Evolutionary conservation across 2,888 invertebrate species (phyloP).

Genomic region (Mesochorus sp.): DNA sequence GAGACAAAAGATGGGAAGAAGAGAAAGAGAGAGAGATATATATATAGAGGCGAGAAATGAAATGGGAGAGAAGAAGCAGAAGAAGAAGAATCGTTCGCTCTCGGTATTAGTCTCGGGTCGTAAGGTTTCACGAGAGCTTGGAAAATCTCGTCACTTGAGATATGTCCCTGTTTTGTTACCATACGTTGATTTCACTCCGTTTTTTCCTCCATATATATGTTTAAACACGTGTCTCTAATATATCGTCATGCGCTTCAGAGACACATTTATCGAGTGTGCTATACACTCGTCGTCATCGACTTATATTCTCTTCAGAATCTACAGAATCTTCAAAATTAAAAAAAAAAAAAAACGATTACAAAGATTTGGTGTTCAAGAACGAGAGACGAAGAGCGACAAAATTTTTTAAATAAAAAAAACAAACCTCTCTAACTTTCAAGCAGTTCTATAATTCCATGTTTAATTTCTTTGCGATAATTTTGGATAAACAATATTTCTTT

Average conservation of each 20-base stretch:
- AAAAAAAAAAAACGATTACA: too few species aligned
- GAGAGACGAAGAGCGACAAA: too few species aligned
- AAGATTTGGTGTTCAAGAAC: too few species aligned
- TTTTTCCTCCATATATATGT: not conserved
- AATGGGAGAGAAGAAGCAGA: slow-evolving; percentile 23
- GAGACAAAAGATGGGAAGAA: slow-evolving; percentile 53
- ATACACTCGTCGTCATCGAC: slow-evolving; percentile 23
- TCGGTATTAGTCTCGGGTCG: slow-evolving; percentile 37
- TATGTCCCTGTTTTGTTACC: slow-evolving; percentile 47
- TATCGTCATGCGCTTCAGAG: not conserved
- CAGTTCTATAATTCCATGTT: too few species aligned
- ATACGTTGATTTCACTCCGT: slow-evolving; percentile 12
- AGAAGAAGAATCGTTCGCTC: slow-evolving; percentile 40
- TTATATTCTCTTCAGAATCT: not conserved
- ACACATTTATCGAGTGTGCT: slow-evolving; percentile 22
- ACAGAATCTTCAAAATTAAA: too few species aligned
- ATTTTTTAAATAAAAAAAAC: too few species aligned
- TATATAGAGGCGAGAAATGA: slow-evolving; percentile 30
- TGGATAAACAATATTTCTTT: too few species aligned
- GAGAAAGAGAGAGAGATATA: too few species aligned
- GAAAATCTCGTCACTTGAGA: slow-evolving; percentile 54
- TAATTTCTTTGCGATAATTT: too few species aligned
- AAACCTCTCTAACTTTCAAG: too few species aligned
- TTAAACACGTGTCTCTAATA: not conserved
- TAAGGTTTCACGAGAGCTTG: slow-evolving; percentile 45